Base-by-base conservation (phyloP, 2,113 vertebrate genomes). In the Cyanocitta stelleri region DNA sequence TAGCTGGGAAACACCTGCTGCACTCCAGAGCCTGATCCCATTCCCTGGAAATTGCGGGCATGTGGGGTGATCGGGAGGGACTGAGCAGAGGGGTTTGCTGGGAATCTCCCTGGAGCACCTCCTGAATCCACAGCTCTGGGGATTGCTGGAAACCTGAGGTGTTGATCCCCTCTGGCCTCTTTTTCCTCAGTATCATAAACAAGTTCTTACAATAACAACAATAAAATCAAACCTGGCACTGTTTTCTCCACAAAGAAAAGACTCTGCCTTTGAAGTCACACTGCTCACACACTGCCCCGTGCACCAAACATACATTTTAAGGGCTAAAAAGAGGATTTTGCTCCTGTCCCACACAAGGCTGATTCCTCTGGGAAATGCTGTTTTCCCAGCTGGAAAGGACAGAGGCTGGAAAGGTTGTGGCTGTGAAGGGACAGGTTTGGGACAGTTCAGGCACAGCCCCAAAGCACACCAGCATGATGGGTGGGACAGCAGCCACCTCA, bases 401-500 rank as follows among this genome's bases (percentile, higher is more conserved):
- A 67, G 54, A 55, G 54, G 58, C 63, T 44, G 64, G 20, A 24
- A 79, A 48, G 2, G 32, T 24, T 55, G 59, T 56, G 85, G 85
- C 58, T 49, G 62, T 39, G 67, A 92, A 85, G 78, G 9, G 13
- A 94, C 92, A 85, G 82, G 58, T 46, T 71, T 35, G 79, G 89
- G 82, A 82, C 63, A 62, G 55, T 14, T 41, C 20, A 15, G 48
- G 87, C 87, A 90, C 85, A 92, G 79, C 90, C 91, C 88, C 66
- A 80, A 64, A 93, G 73, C 88, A 92, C 37, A 73, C 46, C 0
- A 77, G 35, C 85, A 72, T 18, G 21, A 69, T 0, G 85, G 46
- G 75, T 44, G 2, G 15, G 17, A 69, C 27, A 48, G 51, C 86
- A 87, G 93, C 95, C 97, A 97, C 94, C 97, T 92, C 91, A 58